Conservation (phyloP, 2,797 vertebrate species). For the Pseudomugil gertrudae region DNA sequence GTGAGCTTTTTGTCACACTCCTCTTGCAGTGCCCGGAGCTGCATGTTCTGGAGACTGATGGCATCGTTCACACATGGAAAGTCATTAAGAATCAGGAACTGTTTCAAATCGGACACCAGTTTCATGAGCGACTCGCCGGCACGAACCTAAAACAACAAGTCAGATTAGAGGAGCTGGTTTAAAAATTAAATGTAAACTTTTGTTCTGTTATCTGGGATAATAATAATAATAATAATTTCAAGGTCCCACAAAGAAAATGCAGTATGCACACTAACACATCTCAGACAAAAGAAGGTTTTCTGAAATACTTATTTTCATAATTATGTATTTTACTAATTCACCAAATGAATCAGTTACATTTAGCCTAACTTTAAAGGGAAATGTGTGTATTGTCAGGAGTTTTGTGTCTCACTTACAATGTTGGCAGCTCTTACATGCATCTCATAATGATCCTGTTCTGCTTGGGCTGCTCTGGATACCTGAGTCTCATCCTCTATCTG, state of each 20-base stretch:
- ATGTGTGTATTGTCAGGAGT: neutral
- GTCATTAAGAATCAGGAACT: constrained; percentile 97
- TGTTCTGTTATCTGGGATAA: no score
- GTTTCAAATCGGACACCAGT: constrained; percentile 96
- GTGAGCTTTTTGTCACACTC: constrained; percentile 97
- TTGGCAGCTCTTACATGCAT: constrained; percentile 98
- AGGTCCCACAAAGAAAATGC: neutral
- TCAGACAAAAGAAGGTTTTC: no score
- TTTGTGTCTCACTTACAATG: constrained; percentile 86
- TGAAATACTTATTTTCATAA: neutral
- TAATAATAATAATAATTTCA: neutral
- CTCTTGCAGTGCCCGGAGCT: constrained; percentile 91
- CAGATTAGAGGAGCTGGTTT: neutral
- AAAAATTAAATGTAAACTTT: no score
- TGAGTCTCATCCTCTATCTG: constrained; percentile 98
- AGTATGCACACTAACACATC: neutral
- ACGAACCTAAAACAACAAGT: constrained; percentile 85
- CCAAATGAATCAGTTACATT: neutral
- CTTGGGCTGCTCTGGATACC: constrained; percentile 93
- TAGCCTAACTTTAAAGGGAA: neutral
- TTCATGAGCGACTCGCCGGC: constrained; percentile 98
- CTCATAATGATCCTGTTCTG: constrained; percentile 97
- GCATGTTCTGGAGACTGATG: constrained; percentile 94
- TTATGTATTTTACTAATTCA: neutral
- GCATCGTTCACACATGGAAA: constrained; percentile 97